These are phyloP conservation scores for Cichlasoma orientale DNA, from an alignment of 2,797 vertebrate species.

Conservation along the genomic window DNA sequence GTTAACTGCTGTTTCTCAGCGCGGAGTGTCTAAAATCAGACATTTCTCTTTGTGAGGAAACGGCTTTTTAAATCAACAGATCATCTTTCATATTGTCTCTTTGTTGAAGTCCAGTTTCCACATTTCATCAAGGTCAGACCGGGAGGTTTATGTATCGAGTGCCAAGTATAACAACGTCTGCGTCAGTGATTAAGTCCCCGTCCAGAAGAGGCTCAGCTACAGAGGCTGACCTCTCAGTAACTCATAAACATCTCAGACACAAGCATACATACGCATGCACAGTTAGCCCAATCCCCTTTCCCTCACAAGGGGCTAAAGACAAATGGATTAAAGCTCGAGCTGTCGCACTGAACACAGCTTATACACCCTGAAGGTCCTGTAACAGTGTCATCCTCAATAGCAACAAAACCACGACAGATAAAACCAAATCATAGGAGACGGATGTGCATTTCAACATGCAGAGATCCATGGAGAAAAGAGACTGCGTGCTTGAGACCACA, in stretches of 20 bases:
- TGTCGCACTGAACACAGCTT: neutral
- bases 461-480: conserved; percentile 8
- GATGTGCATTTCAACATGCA: conserved; percentile 18
- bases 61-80: conserved; percentile 6
- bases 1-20: conserved; percentile 7
- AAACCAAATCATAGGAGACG: conserved; percentile 5
- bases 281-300: conserved; percentile 48
- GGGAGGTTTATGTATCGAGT: conserved; percentile 30
- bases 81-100: conserved; percentile 35
- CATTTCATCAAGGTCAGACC: conserved; percentile 4
- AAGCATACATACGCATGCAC: conserved; percentile 28
- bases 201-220: conserved; percentile 50
- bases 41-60: neutral
- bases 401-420: conserved; percentile 25
- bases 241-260: conserved; percentile 63
- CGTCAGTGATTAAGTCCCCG: conserved; percentile 20
- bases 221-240: conserved; percentile 52
- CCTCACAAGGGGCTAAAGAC: conserved; percentile 48
- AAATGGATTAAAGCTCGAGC: conserved; percentile 58
- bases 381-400: conserved; percentile 27
- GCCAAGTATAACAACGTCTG: conserved; percentile 53
- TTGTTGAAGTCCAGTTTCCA: conserved; percentile 25
- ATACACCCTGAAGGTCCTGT: conserved; percentile 41
- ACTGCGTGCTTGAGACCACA: conserved; percentile 3
- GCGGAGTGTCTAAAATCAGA: conserved; percentile 17